phyloP scores from a whole-genome alignment of 2,888 invertebrate species.

The Homarus gammarus region DNA sequence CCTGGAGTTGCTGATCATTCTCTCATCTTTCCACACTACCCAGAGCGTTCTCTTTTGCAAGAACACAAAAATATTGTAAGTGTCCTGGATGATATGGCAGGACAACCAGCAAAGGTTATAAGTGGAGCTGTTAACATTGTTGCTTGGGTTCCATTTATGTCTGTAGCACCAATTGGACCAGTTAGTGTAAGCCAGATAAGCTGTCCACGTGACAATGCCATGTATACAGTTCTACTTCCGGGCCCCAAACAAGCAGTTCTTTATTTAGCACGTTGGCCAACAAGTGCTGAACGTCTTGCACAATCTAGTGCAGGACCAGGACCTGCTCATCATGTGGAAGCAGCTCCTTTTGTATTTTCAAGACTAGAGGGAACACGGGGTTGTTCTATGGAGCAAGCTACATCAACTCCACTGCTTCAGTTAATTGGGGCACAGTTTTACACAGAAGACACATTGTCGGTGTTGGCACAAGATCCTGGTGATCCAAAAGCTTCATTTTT shows the following conservation, averaged over 20 bases:
- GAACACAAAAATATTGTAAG: conserved; percentile 84
- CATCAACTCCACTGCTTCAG: conserved; percentile 42
- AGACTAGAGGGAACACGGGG: conserved; percentile 52
- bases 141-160: conserved; percentile 58
- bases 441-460: conserved; percentile 85
- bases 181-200: conserved; percentile 82
- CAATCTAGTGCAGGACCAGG: conserved; percentile 28
- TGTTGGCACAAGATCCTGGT: conserved; percentile 81
- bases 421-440: conserved; percentile 89
- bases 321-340: conserved; percentile 57
- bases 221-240: conserved; percentile 78
- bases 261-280: conserved; percentile 66
- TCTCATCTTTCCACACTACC: conserved; percentile 87
- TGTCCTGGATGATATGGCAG: conserved; percentile 79
- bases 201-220: conserved; percentile 81
- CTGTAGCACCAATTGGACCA: conserved; percentile 40
- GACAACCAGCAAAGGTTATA: conserved; percentile 62
- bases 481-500: conserved; percentile 65
- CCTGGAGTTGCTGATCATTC: conserved; percentile 86
- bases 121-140: conserved; percentile 52
- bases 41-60: conserved; percentile 88
- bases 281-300: conserved; percentile 50
- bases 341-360: conserved; percentile 67
- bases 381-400: conserved; percentile 44
- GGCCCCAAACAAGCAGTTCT: conserved; percentile 79